phyloP scores from a whole-genome alignment of 1,140 invertebrate species.

The Galendromus occidentalis region DNA sequence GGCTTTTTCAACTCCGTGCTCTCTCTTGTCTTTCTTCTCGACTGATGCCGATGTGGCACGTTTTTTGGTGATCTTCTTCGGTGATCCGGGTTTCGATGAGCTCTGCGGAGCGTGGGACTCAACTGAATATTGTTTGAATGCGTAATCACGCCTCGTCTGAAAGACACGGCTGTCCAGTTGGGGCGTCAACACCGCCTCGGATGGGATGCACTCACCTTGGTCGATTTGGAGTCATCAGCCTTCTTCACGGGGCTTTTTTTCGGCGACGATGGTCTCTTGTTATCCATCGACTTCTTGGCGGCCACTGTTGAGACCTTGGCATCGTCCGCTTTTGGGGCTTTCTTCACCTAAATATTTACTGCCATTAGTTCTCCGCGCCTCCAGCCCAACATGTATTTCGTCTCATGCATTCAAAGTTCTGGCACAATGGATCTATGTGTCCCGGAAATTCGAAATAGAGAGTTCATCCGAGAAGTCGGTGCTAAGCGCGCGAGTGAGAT shows the following conservation, averaged over 20 bases:
- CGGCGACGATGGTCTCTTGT: conserved; percentile 1
- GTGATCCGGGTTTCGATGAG: background rate
- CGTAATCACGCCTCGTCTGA: too few relatives aligned
- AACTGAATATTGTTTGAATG: background rate
- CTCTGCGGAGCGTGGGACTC: background rate
- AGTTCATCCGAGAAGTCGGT: too few relatives aligned
- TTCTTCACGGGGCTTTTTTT: background rate
- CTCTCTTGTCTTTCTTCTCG: conserved; percentile 5
- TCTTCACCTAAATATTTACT: background rate
- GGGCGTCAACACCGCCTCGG: too few relatives aligned
- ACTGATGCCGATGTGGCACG: background rate
- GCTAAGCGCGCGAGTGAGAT: too few relatives aligned
- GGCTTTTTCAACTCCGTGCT: background rate
- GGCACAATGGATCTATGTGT: too few relatives aligned
- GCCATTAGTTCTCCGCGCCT: too few relatives aligned
- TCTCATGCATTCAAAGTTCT: too few relatives aligned
- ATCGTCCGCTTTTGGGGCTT: background rate
- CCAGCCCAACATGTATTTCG: too few relatives aligned
- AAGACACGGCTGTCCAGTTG: too few relatives aligned
- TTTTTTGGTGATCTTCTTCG: background rate
- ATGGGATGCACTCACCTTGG: background rate
- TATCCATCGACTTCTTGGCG: conserved; percentile 10
- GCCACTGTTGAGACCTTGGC: conserved; percentile 10
- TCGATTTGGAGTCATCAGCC: background rate
- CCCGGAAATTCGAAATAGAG: too few relatives aligned